Conservation (phyloP, 2,888 invertebrate genomes). For the Cyclophora albipunctata region DNA sequence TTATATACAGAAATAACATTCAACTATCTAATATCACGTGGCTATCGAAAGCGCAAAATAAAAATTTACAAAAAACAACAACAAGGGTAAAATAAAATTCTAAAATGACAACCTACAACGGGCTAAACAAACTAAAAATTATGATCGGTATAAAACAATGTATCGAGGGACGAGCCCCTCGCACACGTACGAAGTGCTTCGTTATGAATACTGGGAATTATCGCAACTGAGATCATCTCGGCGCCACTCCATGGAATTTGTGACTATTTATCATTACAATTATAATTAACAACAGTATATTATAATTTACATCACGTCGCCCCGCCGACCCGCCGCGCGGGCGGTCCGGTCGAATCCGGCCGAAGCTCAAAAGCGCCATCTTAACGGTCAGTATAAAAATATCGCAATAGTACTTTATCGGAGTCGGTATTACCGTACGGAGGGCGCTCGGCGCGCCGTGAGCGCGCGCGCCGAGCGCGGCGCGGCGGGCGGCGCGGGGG, state of each 20-base stretch:
- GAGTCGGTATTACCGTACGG: slow-evolving; percentile 17
- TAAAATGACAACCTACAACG: slow-evolving; percentile 50
- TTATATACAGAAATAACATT: slow-evolving; percentile 39
- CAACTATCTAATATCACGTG: slow-evolving; percentile 68
- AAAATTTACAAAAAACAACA: slow-evolving; percentile 60
- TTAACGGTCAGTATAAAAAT: slow-evolving; percentile 19
- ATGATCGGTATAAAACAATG: slow-evolving; percentile 23
- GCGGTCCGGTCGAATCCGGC: slow-evolving; percentile 3
- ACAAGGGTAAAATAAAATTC: slow-evolving; percentile 64
- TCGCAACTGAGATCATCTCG: slow-evolving; percentile 44
- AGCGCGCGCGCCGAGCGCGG: slow-evolving; percentile 18
- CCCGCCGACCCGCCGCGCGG: no score
- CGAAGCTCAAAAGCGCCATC: slow-evolving; percentile 13
- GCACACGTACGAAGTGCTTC: no score
- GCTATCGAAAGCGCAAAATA: slow-evolving; percentile 57
- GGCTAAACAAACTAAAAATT: slow-evolving; percentile 38
- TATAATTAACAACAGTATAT: background rate
- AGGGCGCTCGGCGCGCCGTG: slow-evolving; percentile 23
- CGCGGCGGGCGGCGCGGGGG: slow-evolving; percentile 5
- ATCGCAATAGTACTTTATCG: slow-evolving; percentile 3
- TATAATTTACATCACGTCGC: background rate
- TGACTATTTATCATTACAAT: slow-evolving; percentile 19
- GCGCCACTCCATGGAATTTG: slow-evolving; percentile 32
- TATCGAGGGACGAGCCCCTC: no score
- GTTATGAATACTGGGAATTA: slow-evolving; percentile 31